phyloP scores from a whole-genome alignment of 2,888 invertebrate species.

The Hydroisotoma schaefferi region DNA sequence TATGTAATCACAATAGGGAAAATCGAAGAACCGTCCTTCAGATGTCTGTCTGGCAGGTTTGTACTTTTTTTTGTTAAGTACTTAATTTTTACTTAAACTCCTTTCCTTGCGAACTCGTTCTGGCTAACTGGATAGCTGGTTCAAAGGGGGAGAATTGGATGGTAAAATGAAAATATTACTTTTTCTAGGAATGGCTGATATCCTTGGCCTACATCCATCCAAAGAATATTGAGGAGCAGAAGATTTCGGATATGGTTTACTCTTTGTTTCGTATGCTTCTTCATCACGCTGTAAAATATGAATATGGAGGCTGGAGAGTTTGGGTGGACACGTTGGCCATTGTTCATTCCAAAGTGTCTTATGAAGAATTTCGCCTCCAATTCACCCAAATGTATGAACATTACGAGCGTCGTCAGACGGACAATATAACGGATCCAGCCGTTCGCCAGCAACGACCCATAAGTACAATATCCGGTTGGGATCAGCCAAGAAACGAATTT shows the following conservation, averaged over 20 bases:
- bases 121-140: no score
- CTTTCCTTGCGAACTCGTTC: no score
- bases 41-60: conserved; percentile 97
- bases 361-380: conserved; percentile 95
- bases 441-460: conserved; percentile 87
- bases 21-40: conserved; percentile 95
- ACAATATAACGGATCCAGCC: conserved; percentile 93
- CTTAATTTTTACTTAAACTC: no score
- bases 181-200: conserved; percentile 84
- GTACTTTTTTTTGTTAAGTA: no score
- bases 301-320: conserved; percentile 99
- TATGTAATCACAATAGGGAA: conserved; percentile 95
- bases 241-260: conserved; percentile 97
- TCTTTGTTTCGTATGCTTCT: conserved; percentile 94
- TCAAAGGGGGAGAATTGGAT: no score
- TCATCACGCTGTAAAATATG: conserved; percentile 98
- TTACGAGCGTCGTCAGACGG: conserved; percentile 87
- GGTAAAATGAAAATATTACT: background rate
- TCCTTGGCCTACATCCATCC: conserved; percentile 98
- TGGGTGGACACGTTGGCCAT: conserved; percentile 99
- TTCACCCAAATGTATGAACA: conserved; percentile 97
- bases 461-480: conserved; percentile 94
- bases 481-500: conserved; percentile 55
- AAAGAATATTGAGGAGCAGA: conserved; percentile 88
- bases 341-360: conserved; percentile 98